These are phyloP conservation scores for Rhabdomys dilectus DNA, from an alignment of 2,113 vertebrate species.

Conservation along the genomic window DNA sequence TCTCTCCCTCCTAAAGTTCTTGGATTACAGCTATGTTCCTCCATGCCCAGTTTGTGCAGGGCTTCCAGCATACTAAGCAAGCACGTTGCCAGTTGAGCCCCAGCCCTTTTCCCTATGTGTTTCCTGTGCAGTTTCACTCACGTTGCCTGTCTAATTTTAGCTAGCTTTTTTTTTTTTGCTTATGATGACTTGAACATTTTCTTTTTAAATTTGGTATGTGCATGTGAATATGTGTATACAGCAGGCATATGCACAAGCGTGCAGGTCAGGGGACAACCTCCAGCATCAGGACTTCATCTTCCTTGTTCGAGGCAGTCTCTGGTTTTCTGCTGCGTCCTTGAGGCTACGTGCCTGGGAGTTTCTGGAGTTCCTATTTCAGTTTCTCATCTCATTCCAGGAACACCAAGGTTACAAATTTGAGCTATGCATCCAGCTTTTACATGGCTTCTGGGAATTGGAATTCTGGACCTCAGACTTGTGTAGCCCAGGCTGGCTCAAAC, in stretches of 20 bases:
- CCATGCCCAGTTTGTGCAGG: background rate
- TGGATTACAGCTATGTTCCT: background rate
- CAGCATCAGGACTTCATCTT: background rate
- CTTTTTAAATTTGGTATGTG: background rate
- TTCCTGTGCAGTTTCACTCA: background rate
- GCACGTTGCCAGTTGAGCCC: background rate
- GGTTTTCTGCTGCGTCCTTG: background rate
- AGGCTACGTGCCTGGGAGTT: background rate
- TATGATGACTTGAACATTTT: background rate
- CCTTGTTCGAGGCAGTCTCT: background rate
- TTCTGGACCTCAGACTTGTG: background rate
- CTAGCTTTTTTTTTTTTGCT: background rate
- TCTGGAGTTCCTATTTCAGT: background rate
- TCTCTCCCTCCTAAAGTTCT: background rate
- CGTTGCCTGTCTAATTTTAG: background rate
- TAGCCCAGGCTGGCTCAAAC: no score
- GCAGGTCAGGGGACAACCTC: background rate
- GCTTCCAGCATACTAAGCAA: background rate
- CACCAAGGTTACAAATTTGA: background rate
- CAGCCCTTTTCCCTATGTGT: background rate
- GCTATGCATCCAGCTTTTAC: no score
- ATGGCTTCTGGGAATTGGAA: background rate
- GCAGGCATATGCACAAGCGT: rapidly evolving
- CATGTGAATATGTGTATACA: background rate
- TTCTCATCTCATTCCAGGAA: background rate